phyloP scores from a whole-genome alignment of 2,888 invertebrate genomes.

The Apotomis turbidana region DNA sequence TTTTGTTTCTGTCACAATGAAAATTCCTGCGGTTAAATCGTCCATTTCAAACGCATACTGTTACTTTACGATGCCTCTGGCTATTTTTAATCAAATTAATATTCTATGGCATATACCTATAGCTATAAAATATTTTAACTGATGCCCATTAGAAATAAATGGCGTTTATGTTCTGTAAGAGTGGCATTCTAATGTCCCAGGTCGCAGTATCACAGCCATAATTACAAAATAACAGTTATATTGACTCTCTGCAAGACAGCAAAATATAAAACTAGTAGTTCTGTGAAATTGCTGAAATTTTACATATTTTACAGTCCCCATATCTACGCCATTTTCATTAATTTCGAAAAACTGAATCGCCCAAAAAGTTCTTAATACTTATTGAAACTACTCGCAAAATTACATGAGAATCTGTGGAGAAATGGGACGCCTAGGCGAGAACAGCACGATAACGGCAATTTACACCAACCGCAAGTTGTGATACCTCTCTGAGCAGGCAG shows the following conservation, averaged over 20 bases:
- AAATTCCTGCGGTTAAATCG: constrained; percentile 19
- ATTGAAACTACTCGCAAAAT: no score
- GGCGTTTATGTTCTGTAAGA: constrained; percentile 20
- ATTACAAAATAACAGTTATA: constrained; percentile 1
- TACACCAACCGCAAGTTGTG: no score
- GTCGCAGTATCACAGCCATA: background rate
- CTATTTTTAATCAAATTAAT: constrained; percentile 37
- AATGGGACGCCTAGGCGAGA: no score
- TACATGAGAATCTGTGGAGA: no score
- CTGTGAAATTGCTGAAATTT: no score
- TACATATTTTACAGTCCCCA: no score
- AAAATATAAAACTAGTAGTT: background rate
- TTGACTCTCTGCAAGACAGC: background rate
- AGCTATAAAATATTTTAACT: constrained; percentile 36
- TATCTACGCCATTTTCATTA: no score
- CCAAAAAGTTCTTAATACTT: no score
- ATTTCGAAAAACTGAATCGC: no score
- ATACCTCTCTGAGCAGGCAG: no score
- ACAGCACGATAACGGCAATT: no score
- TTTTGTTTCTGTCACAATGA: constrained; percentile 52
- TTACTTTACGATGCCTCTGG: constrained; percentile 30
- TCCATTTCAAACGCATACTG: constrained; percentile 23
- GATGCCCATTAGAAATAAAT: constrained; percentile 25
- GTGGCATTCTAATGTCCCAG: constrained; percentile 21
- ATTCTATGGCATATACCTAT: constrained; percentile 30